phyloP scores from a whole-genome alignment of 2,888 invertebrate species.

The Spatulosminthurus flaviceps region DNA sequence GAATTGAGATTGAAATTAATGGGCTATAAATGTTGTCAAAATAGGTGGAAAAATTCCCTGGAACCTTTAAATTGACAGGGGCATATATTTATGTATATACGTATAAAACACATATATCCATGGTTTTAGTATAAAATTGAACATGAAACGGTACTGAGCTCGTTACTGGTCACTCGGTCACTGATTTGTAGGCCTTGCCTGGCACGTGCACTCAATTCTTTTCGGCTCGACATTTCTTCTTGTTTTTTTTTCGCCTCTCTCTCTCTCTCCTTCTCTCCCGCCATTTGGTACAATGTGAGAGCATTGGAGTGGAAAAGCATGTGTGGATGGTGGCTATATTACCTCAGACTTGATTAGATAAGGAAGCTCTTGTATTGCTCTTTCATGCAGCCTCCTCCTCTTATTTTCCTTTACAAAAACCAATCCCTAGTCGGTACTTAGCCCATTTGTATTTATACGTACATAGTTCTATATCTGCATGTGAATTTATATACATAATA shows the following conservation, averaged over 20 bases:
- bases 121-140: constrained; percentile 31
- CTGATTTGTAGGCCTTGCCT: constrained; percentile 33
- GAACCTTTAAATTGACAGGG: constrained; percentile 29
- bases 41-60: not conserved
- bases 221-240: not conserved
- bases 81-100: no score
- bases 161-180: constrained; percentile 28
- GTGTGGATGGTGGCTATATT: not conserved
- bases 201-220: constrained; percentile 1
- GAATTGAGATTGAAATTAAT: constrained; percentile 39
- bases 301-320: no score
- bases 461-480: no score
- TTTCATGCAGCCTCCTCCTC: not conserved
- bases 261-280: not conserved
- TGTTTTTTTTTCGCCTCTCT: not conserved
- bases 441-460: no score
- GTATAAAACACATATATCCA: no score
- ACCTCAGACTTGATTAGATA: not conserved
- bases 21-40: not conserved
- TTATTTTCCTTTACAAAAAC: not conserved
- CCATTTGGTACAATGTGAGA: no score
- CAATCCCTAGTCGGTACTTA: no score
- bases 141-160: constrained; percentile 21
- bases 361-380: not conserved
- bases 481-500: no score